Percentiles rank a stretch among this genome's conserved stretches.
Evolutionary conservation across 2,797 vertebrate genomes (phyloP).

Genomic region (Smutsia gigantea): DNA sequence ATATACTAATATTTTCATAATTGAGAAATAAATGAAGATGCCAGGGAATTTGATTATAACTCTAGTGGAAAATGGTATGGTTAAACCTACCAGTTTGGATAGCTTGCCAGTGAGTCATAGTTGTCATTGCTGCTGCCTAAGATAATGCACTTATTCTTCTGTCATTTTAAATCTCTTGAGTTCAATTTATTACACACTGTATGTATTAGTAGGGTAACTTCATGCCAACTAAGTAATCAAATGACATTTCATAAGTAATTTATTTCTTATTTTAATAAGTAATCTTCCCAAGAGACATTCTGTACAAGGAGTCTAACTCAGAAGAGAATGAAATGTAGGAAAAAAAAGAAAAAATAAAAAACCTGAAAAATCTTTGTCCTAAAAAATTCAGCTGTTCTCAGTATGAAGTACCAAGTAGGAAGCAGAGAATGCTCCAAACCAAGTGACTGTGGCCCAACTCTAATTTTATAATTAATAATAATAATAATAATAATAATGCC

Average conservation of each 20-base stretch:
- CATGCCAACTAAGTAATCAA: conserved; percentile 65
- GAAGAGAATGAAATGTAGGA: conserved; percentile 44
- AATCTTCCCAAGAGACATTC: conserved; percentile 3
- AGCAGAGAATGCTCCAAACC: background rate
- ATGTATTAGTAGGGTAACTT: conserved; percentile 40
- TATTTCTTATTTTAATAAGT: conserved; percentile 66
- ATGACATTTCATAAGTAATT: conserved; percentile 61
- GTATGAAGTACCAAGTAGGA: background rate
- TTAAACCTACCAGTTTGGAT: conserved; percentile 57
- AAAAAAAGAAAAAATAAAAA: background rate
- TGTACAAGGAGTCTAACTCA: conserved; percentile 26
- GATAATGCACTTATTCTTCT: conserved; percentile 67
- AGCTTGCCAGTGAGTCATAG: conserved; percentile 66
- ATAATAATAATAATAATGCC: background rate
- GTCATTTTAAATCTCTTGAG: conserved; percentile 73
- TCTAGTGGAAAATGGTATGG: background rate
- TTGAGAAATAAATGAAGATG: conserved; percentile 29
- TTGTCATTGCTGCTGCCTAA: conserved; percentile 62
- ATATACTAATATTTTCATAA: conserved; percentile 12
- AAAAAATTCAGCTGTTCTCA: background rate
- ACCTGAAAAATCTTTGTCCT: conserved; percentile 32
- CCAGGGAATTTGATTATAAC: conserved; percentile 42
- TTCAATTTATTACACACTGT: conserved; percentile 59
- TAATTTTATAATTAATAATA: background rate
- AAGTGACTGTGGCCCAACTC: background rate